Conservation (phyloP, 2,888 invertebrate genomes). For the Hyles lineata region DNA sequence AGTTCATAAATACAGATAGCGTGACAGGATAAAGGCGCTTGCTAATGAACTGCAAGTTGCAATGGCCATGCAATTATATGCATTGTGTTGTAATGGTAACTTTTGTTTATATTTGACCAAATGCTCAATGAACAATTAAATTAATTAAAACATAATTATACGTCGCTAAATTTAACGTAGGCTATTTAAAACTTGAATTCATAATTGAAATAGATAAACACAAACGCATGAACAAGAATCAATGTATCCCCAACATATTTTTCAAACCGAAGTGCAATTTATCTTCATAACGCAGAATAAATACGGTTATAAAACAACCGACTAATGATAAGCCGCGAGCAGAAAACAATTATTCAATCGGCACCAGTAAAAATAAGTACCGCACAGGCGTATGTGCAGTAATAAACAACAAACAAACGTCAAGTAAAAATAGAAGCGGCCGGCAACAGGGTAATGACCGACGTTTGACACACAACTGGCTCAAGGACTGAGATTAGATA, state of each 20-base stretch:
- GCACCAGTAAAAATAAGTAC: conserved; percentile 57
- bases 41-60: conserved; percentile 45
- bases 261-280: not conserved
- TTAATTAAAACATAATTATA: not conserved
- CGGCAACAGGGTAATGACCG: conserved; percentile 79
- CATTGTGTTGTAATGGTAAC: conserved; percentile 42
- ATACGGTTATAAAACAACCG: conserved; percentile 5
- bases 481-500: conserved; percentile 84
- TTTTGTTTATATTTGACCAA: conserved; percentile 42
- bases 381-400: conserved; percentile 48
- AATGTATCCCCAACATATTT: not conserved
- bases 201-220: too few relatives aligned
- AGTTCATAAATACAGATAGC: conserved; percentile 44
- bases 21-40: conserved; percentile 43
- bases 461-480: conserved; percentile 81
- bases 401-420: conserved; percentile 79
- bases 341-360: conserved; percentile 65
- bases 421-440: conserved; percentile 76
- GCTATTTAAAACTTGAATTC: too few relatives aligned
- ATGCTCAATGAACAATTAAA: conserved; percentile 29
- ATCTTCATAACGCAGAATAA: conserved; percentile 9
- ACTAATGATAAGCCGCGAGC: conserved; percentile 27
- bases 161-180: not conserved
- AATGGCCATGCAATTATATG: conserved; percentile 40
- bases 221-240: too few relatives aligned